Conservation (phyloP, 2,888 invertebrate species). For the Leptarthrus brevirostris region DNA sequence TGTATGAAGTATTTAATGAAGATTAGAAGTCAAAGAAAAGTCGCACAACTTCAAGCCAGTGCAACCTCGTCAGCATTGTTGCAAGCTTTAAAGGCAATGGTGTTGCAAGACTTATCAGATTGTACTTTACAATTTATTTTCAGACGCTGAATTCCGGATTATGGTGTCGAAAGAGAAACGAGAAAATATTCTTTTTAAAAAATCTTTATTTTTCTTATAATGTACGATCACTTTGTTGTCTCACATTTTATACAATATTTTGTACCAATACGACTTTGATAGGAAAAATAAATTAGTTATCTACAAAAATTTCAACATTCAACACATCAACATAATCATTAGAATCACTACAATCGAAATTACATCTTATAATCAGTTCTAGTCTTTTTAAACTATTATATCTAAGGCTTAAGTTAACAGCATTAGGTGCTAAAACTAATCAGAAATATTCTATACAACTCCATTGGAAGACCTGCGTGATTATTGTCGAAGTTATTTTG, state of each 20-base stretch:
- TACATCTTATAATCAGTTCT: slow-evolving; percentile 16
- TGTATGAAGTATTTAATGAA: too few relatives aligned
- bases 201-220: slow-evolving; percentile 33
- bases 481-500: slow-evolving; percentile 42
- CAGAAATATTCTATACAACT: slow-evolving; percentile 24
- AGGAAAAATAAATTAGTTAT: slow-evolving; percentile 40
- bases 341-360: not conserved
- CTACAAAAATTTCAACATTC: slow-evolving; percentile 1
- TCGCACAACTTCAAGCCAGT: too few relatives aligned
- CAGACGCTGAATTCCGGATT: too few relatives aligned
- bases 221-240: slow-evolving; percentile 40
- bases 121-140: too few relatives aligned
- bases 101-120: too few relatives aligned
- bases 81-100: too few relatives aligned
- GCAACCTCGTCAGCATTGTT: too few relatives aligned
- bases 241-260: slow-evolving; percentile 40
- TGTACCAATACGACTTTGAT: slow-evolving; percentile 44
- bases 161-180: too few relatives aligned
- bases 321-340: not conserved
- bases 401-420: not conserved
- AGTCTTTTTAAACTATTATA: slow-evolving; percentile 7
- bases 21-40: too few relatives aligned
- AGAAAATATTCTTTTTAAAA: slow-evolving; percentile 17
- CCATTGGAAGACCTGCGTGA: slow-evolving; percentile 49
- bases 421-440: slow-evolving; percentile 1